phyloP scores from a whole-genome alignment of 2,113 vertebrate species.

The Rhea pennata region DNA sequence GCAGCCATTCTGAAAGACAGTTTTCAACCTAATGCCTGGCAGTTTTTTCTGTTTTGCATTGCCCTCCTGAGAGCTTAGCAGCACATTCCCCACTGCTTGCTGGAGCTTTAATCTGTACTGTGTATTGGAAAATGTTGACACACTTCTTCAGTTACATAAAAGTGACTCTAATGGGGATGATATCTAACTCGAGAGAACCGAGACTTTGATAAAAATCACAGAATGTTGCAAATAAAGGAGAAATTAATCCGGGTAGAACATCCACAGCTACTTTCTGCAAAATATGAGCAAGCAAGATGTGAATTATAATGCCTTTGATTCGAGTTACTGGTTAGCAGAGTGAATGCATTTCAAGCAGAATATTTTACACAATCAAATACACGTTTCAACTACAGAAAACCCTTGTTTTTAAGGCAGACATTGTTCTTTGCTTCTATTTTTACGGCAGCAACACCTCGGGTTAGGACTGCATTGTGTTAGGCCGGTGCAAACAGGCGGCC shows the following conservation, averaged over 20 bases:
- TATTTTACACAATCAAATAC: slow-evolving; percentile 15
- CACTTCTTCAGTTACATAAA: slow-evolving; percentile 24
- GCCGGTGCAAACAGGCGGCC: fast-evolving
- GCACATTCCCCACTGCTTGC: neutral
- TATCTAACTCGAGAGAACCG: slow-evolving; percentile 25
- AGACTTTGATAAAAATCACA: slow-evolving; percentile 40
- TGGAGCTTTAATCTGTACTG: slow-evolving; percentile 39
- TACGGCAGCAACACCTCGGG: neutral
- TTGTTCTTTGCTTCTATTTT: slow-evolving; percentile 49
- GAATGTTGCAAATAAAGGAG: slow-evolving; percentile 12
- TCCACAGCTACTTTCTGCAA: neutral
- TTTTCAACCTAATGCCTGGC: neutral
- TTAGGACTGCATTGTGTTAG: slow-evolving; percentile 16
- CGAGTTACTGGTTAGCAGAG: neutral
- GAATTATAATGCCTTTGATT: slow-evolving; percentile 31
- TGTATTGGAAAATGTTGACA: slow-evolving; percentile 2
- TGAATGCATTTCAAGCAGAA: neutral
- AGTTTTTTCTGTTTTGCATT: neutral
- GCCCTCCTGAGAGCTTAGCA: neutral
- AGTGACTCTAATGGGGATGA: slow-evolving; percentile 10
- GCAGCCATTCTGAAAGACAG: neutral
- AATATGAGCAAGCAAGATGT: neutral
- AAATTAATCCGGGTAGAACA: slow-evolving; percentile 24
- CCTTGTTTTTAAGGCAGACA: slow-evolving; percentile 20
- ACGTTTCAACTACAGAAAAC: neutral